Base-by-base conservation (phyloP, 2,113 vertebrate species). In the Calidris pygmaea region DNA sequence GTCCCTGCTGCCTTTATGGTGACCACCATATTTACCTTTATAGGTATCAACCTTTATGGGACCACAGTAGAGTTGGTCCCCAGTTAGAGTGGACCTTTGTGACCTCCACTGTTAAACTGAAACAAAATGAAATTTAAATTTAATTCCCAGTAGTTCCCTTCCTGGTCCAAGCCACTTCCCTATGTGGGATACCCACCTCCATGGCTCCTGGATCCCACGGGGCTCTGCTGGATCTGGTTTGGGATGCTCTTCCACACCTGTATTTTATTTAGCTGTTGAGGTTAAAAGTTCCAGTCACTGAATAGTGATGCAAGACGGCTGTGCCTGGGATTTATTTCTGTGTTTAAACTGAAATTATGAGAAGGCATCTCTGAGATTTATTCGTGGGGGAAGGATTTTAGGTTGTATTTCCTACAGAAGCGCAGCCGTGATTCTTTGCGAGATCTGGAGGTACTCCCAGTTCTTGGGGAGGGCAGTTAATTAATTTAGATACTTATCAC, bases 391-490 rank as follows among this genome's bases (percentile, higher is more conserved):
- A 48, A 77, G 45, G 75, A 21, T 56, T 87, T 65, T 37, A 72
- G 71, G 63, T 58, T 22, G 21, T 78, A 48, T 87, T 95, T 96
- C 79, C 63, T 26, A 4, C 52, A 35, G 45, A 63, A 94, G 55
- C 27, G 12, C 43, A 87, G 30, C 63, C 79, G 30, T 75, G 76
- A 88, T 53, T 89, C 27, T 56, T 82, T 76, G 75, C 41, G 70
- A 73, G 92, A 62, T 79, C 79, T 97, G 96, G 95, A 95, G 67
- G 90, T 66, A 55, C 63, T 95, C 80, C 95, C 87, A 88, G 95
- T 93, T 95, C 79, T 86, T 86, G 6, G 23, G 87, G 89, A 94
- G 90, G 87, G 73, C 89, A 95, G 95, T 84, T 94, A 95, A 95
- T 96, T 93, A 89, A 97, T 95, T 68, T 91, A 71, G 89, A 87